Percentiles rank a stretch among this genome's conserved stretches.
Evolutionary conservation across 2,797 vertebrate species (phyloP).

Genomic region (Rallus crepitans): DNA sequence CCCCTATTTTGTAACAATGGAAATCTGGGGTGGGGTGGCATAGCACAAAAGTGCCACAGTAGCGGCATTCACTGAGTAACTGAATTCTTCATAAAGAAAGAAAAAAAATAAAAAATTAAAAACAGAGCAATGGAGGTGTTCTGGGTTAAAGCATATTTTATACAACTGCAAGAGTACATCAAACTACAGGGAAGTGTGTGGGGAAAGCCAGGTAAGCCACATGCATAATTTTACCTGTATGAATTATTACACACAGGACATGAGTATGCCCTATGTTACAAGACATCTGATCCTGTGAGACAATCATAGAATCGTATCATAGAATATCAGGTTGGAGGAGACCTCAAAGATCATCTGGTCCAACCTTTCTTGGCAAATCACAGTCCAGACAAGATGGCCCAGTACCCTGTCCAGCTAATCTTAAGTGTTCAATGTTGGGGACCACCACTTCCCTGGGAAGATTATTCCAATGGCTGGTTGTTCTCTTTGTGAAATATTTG

Average conservation of each 20-base stretch:
- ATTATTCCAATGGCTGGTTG: too few relatives aligned
- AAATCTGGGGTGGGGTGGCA: rapidly evolving
- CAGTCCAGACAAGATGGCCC: too few relatives aligned
- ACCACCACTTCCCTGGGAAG: too few relatives aligned
- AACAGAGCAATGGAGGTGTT: background rate
- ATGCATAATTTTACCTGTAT: background rate
- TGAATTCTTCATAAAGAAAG: background rate
- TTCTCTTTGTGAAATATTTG: too few relatives aligned
- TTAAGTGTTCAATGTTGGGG: too few relatives aligned
- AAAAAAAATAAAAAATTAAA: background rate
- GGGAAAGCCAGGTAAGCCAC: background rate
- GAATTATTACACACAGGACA: background rate
- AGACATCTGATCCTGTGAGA: background rate
- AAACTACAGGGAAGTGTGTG: background rate
- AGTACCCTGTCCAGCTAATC: too few relatives aligned
- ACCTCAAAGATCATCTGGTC: too few relatives aligned
- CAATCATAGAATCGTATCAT: background rate
- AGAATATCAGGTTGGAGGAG: too few relatives aligned
- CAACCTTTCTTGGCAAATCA: too few relatives aligned
- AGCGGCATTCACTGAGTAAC: background rate
- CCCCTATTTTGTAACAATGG: background rate
- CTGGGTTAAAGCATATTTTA: background rate
- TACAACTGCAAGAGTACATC: background rate
- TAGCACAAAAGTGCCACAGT: background rate
- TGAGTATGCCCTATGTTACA: background rate